phyloP scores from a whole-genome alignment of 2,888 invertebrate genomes.

The Ophioninae sp. region DNA sequence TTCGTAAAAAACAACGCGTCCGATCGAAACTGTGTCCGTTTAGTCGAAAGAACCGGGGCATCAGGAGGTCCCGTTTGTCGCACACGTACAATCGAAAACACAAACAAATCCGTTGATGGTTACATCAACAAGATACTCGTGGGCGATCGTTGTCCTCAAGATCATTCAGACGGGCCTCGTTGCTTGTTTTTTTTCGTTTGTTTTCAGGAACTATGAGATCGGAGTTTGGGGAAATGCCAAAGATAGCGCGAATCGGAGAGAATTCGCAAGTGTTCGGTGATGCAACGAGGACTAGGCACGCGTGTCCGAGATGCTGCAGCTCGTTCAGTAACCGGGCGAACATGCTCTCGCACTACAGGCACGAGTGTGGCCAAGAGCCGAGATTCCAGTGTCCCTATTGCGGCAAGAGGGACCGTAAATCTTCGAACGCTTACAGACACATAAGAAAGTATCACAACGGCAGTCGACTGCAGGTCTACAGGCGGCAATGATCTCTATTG shows the following conservation, averaged over 20 bases:
- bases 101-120: background rate
- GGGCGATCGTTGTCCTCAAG: background rate
- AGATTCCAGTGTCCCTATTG: conserved; percentile 71
- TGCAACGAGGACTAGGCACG: conserved; percentile 27
- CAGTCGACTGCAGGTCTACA: conserved; percentile 65
- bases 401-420: conserved; percentile 66
- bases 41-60: background rate
- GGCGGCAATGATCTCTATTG: conserved; percentile 61
- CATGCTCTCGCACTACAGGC: conserved; percentile 71
- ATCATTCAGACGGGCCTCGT: background rate
- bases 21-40: background rate
- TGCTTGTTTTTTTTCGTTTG: conserved; percentile 10
- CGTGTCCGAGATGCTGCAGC: conserved; percentile 62
- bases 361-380: conserved; percentile 72
- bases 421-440: conserved; percentile 64
- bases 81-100: background rate
- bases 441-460: conserved; percentile 61
- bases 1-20: background rate
- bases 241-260: conserved; percentile 12
- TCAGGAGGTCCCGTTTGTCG: background rate
- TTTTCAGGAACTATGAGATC: conserved; percentile 35
- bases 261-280: background rate
- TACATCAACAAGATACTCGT: background rate
- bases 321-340: conserved; percentile 66
- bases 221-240: conserved; percentile 13